A percentile compares a stretch with the other conserved stretches of the same genome.
Evolutionary conservation across 2,113 vertebrate species (phyloP).

Genomic region (Myodes glareolus): DNA sequence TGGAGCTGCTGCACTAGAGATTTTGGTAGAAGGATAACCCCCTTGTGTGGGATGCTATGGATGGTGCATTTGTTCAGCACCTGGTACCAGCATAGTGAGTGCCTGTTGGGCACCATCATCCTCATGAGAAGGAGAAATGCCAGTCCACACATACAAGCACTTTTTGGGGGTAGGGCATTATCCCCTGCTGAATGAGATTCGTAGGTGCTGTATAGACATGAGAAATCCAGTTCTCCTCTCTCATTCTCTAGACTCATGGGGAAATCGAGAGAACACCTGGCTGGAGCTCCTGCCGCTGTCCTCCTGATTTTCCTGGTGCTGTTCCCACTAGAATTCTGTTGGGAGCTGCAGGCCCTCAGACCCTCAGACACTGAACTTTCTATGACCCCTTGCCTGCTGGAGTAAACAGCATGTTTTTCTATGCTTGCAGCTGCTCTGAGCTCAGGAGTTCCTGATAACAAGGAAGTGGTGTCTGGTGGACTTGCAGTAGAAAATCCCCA

Average conservation of each 20-base stretch:
- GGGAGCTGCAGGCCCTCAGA: no score
- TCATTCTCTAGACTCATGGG: not conserved
- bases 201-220: not conserved
- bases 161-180: not conserved
- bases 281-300: not conserved
- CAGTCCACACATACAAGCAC: not conserved
- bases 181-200: not conserved
- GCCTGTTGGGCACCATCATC: not conserved
- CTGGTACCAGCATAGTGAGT: not conserved
- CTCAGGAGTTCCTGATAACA: no score
- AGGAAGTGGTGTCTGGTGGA: no score
- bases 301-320: not conserved
- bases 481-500: no score
- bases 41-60: not conserved
- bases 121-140: conserved; percentile 22
- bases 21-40: not conserved
- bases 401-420: no score
- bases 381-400: no score
- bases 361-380: no score
- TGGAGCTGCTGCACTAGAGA: not conserved
- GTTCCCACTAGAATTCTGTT: not conserved
- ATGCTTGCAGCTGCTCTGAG: no score
- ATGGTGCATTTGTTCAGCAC: not conserved
- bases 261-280: not conserved
- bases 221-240: not conserved